A percentile compares a stretch with the other conserved stretches of the same genome.
Evolutionary conservation across 2,888 invertebrate species (phyloP).

Genomic region (Ormyrus pomaceus): DNA sequence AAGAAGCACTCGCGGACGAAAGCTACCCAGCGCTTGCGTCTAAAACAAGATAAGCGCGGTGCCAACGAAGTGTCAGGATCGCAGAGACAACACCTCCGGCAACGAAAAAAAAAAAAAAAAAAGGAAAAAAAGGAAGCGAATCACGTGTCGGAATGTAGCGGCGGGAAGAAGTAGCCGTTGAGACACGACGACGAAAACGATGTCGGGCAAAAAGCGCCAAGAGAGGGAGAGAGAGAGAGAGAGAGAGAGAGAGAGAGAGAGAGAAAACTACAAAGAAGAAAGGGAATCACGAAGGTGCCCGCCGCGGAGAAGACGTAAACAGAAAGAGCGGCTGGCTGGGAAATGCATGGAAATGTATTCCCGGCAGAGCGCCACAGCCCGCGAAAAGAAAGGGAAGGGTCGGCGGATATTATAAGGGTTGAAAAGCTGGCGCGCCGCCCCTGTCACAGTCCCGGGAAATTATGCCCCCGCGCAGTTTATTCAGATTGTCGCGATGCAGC

Average conservation of each 20-base stretch:
- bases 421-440: constrained; percentile 69
- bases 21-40: too few relatives aligned
- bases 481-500: constrained; percentile 62
- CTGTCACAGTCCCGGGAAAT: constrained; percentile 70
- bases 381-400: constrained; percentile 57
- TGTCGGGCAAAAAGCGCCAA: neutral
- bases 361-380: constrained; percentile 55
- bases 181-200: neutral
- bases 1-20: too few relatives aligned
- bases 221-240: neutral
- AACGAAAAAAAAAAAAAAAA: neutral
- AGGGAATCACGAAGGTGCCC: constrained; percentile 15
- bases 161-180: neutral
- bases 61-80: too few relatives aligned
- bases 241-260: neutral
- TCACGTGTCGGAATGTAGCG: neutral
- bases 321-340: constrained; percentile 61
- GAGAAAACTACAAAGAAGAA: neutral
- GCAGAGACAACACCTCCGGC: too few relatives aligned
- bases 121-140: constrained; percentile 13
- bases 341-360: constrained; percentile 76
- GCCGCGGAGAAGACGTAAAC: constrained; percentile 46
- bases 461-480: constrained; percentile 69
- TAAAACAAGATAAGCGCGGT: too few relatives aligned
- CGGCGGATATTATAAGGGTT: constrained; percentile 73